Evolutionary conservation across 2,888 invertebrate species (phyloP), one percentile per base, ranked within the genome.

Genomic region (Eupithecia subfuscata): DNA sequence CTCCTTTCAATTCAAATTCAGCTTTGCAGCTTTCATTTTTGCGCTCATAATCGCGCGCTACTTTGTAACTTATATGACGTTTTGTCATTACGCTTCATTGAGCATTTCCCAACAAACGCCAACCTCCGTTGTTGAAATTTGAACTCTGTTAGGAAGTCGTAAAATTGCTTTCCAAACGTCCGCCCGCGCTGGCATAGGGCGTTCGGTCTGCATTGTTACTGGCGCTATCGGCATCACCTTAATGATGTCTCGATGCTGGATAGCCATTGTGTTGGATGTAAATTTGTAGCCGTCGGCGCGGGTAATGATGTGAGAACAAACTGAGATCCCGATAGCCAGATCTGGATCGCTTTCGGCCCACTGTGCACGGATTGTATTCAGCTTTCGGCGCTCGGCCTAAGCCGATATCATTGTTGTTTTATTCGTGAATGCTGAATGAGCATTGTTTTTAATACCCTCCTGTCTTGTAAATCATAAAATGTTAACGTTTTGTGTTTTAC

Each of bases 241-340:
- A 95, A 95, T 95, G 95, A 95, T 95, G 94, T 94, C 94, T 94
- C 94, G 95, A 95, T 94, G 94, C 92, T 92, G 94, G 94, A 95
- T 94, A 94, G 93, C 94, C 94, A 95, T 95, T 94, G 95, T 95
- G 94, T 92, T 92, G 94, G 94, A 94, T 95, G 94, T 94, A 95
- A 95, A 94, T 94, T 94, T 95, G 95, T 95, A 94, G 94, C 94
- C 94, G 94, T 94, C 94, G 94, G 95, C 94, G 94, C 92, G 94
- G 94, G 94, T 95, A 95, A 95, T 95, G 95, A 95, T 95, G 95
- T 95, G 95, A 95, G 95, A 95, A 95, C 94, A 94, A 93, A 94
- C 94, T 93, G 93, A 93, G 94, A 94, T 94, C 92, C 91, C 89
- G 93, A 93, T 93, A 92, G 92, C 91, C 91, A 88, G 93, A 92